A percentile compares a stretch with the other conserved stretches of the same genome.
phyloP scores from a whole-genome alignment of 2,888 invertebrate species.

The Charanyca ferruginea region DNA sequence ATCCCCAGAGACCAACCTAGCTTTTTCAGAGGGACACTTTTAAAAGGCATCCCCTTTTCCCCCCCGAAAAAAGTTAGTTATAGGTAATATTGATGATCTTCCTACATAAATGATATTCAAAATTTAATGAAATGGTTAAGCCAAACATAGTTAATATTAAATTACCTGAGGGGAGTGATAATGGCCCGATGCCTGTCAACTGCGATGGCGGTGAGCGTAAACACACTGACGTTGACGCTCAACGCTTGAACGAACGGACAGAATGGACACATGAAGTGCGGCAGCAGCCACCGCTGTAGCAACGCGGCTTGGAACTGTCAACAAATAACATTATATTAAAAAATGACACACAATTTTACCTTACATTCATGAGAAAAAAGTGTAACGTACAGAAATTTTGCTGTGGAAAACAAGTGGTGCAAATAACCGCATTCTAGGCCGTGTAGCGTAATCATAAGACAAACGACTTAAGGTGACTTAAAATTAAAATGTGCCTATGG shows the following conservation, averaged over 20 bases:
- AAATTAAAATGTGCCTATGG: background rate
- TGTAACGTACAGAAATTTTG: background rate
- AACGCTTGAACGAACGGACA: conserved; percentile 97
- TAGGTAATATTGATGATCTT: background rate
- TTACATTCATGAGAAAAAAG: background rate
- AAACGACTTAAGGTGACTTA: conserved; percentile 3
- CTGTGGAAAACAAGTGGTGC: background rate
- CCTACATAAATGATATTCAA: background rate
- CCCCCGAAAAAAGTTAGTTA: too few species aligned
- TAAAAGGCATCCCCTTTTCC: too few species aligned
- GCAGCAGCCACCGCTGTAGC: conserved; percentile 96
- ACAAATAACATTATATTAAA: conserved; percentile 45
- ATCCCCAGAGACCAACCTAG: too few species aligned
- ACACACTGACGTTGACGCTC: conserved; percentile 97
- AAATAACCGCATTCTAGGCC: conserved; percentile 20
- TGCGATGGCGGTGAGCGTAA: conserved; percentile 96
- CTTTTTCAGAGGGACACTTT: too few species aligned
- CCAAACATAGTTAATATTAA: conserved; percentile 46
- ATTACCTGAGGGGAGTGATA: conserved; percentile 93
- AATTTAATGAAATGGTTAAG: conserved; percentile 1
- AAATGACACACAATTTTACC: background rate
- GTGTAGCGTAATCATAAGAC: background rate
- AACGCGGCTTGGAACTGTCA: conserved; percentile 96
- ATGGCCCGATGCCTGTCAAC: conserved; percentile 96
- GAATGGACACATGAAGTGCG: conserved; percentile 96